Percentiles rank a stretch among this genome's conserved stretches.
Conservation (phyloP, 1,140 invertebrate genomes). For the Caenorhabditis latens region DNA sequence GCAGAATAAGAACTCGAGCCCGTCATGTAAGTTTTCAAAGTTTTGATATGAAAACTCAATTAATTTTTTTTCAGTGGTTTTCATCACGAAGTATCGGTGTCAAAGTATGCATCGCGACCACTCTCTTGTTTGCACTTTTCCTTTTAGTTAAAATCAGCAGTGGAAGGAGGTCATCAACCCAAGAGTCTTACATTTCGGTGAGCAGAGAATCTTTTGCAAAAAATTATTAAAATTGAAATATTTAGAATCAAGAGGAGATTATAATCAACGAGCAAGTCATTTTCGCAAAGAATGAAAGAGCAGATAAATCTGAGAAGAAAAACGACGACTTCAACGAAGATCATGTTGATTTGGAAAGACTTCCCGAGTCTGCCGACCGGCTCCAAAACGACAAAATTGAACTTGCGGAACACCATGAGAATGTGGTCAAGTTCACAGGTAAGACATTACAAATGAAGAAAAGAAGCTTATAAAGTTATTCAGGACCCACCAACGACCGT, state of each 20-base stretch:
- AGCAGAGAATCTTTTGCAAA: background rate
- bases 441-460: background rate
- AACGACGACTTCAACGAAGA: background rate
- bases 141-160: slow-evolving; percentile 5
- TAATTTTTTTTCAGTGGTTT: slow-evolving; percentile 19
- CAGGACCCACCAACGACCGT: slow-evolving; percentile 84
- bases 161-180: background rate
- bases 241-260: slow-evolving; percentile 10
- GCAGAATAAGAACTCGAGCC: slow-evolving; percentile 26
- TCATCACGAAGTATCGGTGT: background rate
- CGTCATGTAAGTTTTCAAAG: background rate
- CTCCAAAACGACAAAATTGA: background rate
- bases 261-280: slow-evolving; percentile 33
- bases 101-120: background rate
- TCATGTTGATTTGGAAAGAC: background rate
- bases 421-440: background rate
- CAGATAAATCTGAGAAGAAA: background rate
- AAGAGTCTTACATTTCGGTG: background rate
- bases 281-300: background rate
- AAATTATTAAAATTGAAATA: background rate
- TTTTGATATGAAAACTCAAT: too few relatives aligned
- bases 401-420: slow-evolving; percentile 6
- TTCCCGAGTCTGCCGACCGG: background rate
- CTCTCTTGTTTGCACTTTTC: background rate
- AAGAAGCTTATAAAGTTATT: slow-evolving; percentile 68